A percentile compares a stretch with the other conserved stretches of the same genome.
Evolutionary conservation across 2,888 invertebrate species (phyloP).

Genomic region (Chironomus tentans): DNA sequence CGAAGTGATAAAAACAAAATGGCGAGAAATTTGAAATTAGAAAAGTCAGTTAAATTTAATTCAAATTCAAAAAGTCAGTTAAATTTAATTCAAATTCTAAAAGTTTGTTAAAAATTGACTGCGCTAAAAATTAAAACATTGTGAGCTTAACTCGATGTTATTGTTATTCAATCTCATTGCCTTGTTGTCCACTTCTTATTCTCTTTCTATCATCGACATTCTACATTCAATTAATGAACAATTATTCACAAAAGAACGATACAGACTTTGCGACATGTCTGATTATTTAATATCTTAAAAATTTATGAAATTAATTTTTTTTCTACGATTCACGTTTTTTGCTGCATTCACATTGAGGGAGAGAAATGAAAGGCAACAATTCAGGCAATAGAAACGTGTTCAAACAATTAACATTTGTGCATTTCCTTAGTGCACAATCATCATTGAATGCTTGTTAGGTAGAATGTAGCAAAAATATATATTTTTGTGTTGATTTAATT

Average conservation of each 20-base stretch:
- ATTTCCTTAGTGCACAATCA: background rate
- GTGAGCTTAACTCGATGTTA: no score
- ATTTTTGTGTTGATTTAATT: conserved; percentile 19
- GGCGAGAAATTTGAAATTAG: no score
- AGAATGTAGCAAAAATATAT: background rate
- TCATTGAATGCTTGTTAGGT: background rate
- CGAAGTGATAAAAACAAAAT: no score
- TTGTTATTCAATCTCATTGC: no score
- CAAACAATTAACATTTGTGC: background rate
- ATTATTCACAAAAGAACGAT: background rate
- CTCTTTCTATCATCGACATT: no score
- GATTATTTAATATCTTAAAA: background rate
- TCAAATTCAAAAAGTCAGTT: no score
- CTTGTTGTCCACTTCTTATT: no score
- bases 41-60: no score
- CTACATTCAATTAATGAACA: background rate
- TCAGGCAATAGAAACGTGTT: background rate
- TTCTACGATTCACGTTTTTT: background rate
- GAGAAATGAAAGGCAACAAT: background rate
- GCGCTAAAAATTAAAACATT: no score
- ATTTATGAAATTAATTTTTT: background rate
- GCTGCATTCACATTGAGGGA: background rate
- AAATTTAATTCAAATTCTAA: no score
- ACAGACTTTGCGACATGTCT: no score
- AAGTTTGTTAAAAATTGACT: no score